Conservation (phyloP, 1,140 invertebrate genomes). For the Globodera rostochiensis region DNA sequence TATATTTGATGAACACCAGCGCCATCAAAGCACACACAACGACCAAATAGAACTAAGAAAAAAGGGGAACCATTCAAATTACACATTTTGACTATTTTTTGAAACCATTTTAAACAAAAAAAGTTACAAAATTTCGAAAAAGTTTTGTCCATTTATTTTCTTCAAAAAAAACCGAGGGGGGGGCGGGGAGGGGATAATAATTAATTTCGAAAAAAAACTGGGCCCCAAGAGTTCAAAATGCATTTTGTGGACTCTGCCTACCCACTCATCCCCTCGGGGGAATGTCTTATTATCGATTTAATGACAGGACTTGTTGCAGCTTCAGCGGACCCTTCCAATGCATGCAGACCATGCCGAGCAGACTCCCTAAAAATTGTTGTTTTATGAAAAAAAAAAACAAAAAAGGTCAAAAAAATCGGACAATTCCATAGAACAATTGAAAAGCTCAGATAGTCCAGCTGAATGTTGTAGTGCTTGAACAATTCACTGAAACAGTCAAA, state of each 20-base stretch:
- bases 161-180: too few species aligned
- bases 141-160: background rate
- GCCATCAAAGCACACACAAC: conserved; percentile 96
- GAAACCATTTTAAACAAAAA: background rate
- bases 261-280: too few species aligned
- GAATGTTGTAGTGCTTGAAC: conserved; percentile 88
- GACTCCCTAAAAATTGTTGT: conserved; percentile 54
- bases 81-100: background rate
- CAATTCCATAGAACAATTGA: conserved; percentile 93
- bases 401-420: conserved; percentile 70
- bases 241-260: too few species aligned
- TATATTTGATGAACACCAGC: conserved; percentile 95
- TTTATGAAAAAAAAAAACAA: background rate
- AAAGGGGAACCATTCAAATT: background rate
- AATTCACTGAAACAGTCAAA: conserved; percentile 76
- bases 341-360: conserved; percentile 95
- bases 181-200: too few species aligned
- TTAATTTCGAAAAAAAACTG: background rate
- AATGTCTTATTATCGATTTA: too few species aligned
- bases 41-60: conserved; percentile 83
- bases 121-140: background rate
- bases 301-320: conserved; percentile 74
- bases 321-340: conserved; percentile 95
- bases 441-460: conserved; percentile 91
- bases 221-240: too few species aligned